These are phyloP conservation scores for Daptonema setosum DNA, from an alignment of 2,888 invertebrate species.

Conservation along the genomic window DNA sequence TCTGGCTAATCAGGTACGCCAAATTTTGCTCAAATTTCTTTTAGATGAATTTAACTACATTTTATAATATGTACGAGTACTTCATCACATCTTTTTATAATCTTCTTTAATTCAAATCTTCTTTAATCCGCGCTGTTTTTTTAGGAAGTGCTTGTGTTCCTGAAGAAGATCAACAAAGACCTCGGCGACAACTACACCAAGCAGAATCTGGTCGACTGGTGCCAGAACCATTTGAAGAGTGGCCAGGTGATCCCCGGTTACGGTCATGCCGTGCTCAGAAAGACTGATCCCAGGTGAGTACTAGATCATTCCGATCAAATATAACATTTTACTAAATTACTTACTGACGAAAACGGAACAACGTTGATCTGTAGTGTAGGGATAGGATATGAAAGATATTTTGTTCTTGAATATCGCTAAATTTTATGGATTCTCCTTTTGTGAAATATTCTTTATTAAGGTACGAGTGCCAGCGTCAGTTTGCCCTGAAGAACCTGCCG, in stretches of 20 bases:
- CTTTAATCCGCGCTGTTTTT: slow-evolving; percentile 9
- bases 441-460: background rate
- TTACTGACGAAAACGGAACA: too few relatives aligned
- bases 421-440: too few relatives aligned
- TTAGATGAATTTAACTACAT: background rate
- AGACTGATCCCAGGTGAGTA: slow-evolving; percentile 54
- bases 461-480: slow-evolving; percentile 78
- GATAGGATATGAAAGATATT: too few relatives aligned
- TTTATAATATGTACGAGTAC: too few relatives aligned
- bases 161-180: slow-evolving; percentile 64
- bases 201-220: slow-evolving; percentile 77
- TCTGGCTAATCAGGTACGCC: slow-evolving; percentile 69
- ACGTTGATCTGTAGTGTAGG: too few relatives aligned
- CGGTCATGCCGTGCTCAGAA: slow-evolving; percentile 80
- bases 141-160: slow-evolving; percentile 63
- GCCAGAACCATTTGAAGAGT: slow-evolving; percentile 83
- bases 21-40: slow-evolving; percentile 19
- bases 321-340: too few relatives aligned
- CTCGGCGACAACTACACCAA: slow-evolving; percentile 61
- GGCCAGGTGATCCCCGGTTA: slow-evolving; percentile 93
- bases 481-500: slow-evolving; percentile 74
- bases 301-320: background rate
- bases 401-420: too few relatives aligned
- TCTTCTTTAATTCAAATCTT: background rate
- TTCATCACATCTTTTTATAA: slow-evolving; percentile 1